Evolutionary conservation across 2,113 vertebrate genomes (phyloP).

Genomic region (Grantiella picta): DNA sequence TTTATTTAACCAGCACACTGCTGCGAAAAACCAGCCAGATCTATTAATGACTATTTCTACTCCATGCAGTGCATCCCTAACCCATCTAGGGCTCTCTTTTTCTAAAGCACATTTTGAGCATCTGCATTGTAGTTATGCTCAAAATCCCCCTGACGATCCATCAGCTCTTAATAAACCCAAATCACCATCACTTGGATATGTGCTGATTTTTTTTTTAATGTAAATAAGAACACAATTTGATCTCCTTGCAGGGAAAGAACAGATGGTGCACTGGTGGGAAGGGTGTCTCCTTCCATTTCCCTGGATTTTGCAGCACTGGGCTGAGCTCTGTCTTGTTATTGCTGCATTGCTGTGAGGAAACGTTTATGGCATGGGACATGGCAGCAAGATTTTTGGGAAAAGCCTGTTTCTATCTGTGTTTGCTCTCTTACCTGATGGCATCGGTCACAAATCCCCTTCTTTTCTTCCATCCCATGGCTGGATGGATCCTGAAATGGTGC

Average conservation of each 20-base stretch:
- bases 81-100: neutral
- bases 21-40: neutral
- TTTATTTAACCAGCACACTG: neutral
- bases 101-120: neutral
- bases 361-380: neutral
- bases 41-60: neutral
- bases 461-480: neutral
- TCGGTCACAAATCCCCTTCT: neutral
- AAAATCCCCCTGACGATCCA: neutral
- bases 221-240: slow-evolving; percentile 17
- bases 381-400: neutral
- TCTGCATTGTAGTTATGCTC: neutral
- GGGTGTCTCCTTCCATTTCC: neutral
- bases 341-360: neutral
- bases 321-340: neutral
- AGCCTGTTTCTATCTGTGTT: neutral
- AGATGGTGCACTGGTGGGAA: slow-evolving; percentile 39
- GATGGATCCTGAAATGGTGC: neutral
- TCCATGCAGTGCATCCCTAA: neutral
- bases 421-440: neutral
- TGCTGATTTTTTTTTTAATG: neutral
- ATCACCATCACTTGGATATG: neutral
- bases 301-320: neutral
- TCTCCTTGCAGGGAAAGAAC: neutral
- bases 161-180: neutral